Conservation (phyloP, 2,113 vertebrate genomes). For the Carlito syrichta region DNA sequence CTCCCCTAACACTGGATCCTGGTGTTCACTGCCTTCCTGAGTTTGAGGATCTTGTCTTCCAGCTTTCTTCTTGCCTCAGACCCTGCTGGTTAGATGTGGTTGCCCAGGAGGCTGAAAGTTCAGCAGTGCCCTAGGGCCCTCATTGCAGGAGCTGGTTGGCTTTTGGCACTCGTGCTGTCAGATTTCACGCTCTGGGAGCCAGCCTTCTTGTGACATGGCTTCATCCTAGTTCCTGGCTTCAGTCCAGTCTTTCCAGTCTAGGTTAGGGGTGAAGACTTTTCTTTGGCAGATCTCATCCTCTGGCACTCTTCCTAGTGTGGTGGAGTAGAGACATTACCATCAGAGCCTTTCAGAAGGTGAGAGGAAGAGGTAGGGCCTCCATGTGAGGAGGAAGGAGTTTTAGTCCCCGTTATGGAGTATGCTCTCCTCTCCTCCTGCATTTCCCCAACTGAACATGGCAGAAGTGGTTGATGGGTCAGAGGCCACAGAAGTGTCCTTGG, state of each 20-base stretch:
- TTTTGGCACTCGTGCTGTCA: neutral
- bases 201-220: neutral
- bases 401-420: neutral
- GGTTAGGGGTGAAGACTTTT: neutral
- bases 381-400: neutral
- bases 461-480: neutral
- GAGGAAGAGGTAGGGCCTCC: neutral
- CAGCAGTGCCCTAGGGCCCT: neutral
- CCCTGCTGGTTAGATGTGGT: rapidly evolving
- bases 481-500: neutral
- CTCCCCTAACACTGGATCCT: neutral
- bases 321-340: neutral
- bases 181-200: neutral
- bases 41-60: neutral
- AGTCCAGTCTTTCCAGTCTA: neutral
- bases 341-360: neutral
- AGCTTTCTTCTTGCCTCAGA: neutral
- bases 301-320: neutral
- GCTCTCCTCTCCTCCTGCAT: neutral
- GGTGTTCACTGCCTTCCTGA: neutral
- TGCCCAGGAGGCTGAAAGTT: neutral
- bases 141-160: neutral
- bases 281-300: neutral
- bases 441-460: neutral
- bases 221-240: neutral